Percentiles rank a stretch among this genome's conserved stretches.
phyloP scores from a whole-genome alignment of 2,797 vertebrate species.

The Avahi laniger region DNA sequence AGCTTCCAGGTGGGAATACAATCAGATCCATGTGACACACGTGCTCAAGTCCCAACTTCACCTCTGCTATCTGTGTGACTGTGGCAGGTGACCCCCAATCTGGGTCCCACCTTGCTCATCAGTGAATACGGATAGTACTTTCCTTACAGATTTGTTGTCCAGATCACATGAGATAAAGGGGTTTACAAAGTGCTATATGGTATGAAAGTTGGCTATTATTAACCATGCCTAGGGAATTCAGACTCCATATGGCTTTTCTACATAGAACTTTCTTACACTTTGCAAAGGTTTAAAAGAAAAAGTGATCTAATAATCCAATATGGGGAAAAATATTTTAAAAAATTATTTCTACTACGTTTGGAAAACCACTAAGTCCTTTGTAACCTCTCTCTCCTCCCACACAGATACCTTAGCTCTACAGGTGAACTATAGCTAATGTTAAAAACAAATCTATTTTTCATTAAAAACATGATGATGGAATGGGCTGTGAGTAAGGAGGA shows the following conservation, averaged over 20 bases:
- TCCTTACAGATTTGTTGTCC: background rate
- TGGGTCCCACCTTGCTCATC: background rate
- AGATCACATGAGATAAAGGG: background rate
- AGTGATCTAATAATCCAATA: background rate
- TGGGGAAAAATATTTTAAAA: background rate
- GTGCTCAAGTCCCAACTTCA: background rate
- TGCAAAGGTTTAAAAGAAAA: background rate
- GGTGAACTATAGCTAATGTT: background rate
- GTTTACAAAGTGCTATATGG: background rate
- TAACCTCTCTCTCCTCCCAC: background rate
- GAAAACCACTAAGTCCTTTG: background rate
- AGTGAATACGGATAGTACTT: background rate
- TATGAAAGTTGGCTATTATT: background rate
- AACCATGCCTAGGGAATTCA: background rate
- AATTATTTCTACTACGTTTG: background rate
- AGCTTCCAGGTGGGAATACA: background rate
- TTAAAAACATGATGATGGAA: background rate
- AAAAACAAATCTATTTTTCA: background rate
- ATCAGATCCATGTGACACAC: background rate
- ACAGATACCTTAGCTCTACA: background rate
- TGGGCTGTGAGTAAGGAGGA: background rate
- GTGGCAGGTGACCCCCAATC: background rate
- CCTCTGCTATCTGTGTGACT: background rate
- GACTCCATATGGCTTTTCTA: background rate
- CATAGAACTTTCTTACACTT: background rate